phyloP scores from a whole-genome alignment of 2,113 vertebrate genomes.

The Alosa alosa region DNA sequence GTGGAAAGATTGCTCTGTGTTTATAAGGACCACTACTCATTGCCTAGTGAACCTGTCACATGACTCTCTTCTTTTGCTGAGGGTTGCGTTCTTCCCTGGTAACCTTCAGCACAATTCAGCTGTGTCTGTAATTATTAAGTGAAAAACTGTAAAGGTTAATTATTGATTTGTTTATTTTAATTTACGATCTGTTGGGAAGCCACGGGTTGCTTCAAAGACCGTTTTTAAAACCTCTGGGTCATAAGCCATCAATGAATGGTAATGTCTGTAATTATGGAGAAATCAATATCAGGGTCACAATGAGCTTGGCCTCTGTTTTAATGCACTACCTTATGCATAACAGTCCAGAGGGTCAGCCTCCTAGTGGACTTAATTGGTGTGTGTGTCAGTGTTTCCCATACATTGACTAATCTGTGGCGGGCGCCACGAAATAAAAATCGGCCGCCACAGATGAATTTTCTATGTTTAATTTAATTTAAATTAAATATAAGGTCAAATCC shows the following conservation, averaged over 20 bases:
- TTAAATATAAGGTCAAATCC: too few relatives aligned
- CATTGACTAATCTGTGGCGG: too few relatives aligned
- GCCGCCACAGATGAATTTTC: too few relatives aligned
- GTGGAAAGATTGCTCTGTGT: background rate
- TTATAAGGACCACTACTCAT: background rate
- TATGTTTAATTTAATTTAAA: too few relatives aligned
- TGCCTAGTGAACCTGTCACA: background rate
- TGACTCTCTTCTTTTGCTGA: background rate
- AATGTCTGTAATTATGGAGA: background rate
- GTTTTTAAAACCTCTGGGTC: background rate
- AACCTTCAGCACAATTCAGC: background rate
- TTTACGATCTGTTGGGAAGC: background rate
- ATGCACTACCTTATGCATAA: background rate
- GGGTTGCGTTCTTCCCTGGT: background rate
- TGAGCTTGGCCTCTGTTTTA: background rate
- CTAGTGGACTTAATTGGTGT: conserved; percentile 33
- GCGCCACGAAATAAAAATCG: too few relatives aligned
- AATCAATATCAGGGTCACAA: background rate
- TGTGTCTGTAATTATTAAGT: background rate
- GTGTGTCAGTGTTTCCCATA: too few relatives aligned
- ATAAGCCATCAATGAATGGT: background rate
- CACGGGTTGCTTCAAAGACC: background rate
- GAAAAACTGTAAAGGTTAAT: background rate
- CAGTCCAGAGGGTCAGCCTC: background rate
- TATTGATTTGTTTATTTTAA: background rate